Percentiles rank a stretch among this genome's conserved stretches.
These are phyloP conservation scores for Eurystomus gularis DNA, from an alignment of 2,113 vertebrate genomes.

Conservation along the genomic window DNA sequence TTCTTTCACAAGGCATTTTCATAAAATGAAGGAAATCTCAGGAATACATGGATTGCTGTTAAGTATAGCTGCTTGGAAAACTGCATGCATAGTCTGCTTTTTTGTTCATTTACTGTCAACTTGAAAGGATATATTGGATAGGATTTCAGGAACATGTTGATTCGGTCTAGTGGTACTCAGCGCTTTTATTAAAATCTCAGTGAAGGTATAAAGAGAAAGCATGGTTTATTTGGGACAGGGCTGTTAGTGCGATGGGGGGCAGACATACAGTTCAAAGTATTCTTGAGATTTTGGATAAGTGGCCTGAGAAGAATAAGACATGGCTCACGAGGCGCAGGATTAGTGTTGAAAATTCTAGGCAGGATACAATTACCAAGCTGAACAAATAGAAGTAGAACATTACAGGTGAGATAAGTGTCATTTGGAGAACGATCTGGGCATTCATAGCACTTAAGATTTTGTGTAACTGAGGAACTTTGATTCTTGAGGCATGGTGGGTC, in stretches of 20 bases:
- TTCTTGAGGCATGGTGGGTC: background rate
- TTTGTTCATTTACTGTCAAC: background rate
- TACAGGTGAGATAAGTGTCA: slow-evolving; percentile 3
- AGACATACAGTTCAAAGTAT: background rate
- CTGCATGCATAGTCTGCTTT: background rate
- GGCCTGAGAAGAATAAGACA: background rate
- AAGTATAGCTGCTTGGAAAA: background rate
- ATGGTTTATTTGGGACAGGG: background rate
- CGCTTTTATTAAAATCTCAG: background rate
- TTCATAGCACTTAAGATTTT: background rate
- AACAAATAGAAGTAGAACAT: slow-evolving; percentile 6
- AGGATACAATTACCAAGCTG: background rate
- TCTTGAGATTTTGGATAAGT: background rate
- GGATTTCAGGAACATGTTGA: background rate
- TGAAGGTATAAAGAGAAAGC: background rate
- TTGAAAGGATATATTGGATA: background rate
- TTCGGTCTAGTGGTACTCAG: background rate
- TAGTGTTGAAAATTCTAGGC: background rate
- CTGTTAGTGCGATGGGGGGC: background rate
- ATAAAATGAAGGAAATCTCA: background rate
- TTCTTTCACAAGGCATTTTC: background rate
- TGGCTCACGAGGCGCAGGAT: background rate
- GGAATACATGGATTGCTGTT: background rate
- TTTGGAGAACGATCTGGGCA: background rate
- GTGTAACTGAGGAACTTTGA: background rate